Conservation (phyloP, 2,797 vertebrate species). For the Cryptoprocta ferox region DNA sequence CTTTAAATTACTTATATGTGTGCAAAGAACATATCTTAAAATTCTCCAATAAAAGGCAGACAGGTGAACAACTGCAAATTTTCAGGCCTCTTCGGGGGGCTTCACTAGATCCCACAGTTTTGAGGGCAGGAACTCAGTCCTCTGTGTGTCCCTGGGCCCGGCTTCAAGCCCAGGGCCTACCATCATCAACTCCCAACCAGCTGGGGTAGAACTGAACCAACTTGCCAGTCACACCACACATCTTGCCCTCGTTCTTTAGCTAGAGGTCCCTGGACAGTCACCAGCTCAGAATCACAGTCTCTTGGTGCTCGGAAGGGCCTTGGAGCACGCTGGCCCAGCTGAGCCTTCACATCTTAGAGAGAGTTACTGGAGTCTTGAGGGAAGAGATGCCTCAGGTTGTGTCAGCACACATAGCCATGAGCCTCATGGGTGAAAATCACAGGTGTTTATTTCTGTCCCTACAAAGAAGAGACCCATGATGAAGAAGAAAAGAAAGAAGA, state of each 20-base stretch:
- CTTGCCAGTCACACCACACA: accelerated
- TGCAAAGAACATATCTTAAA: background rate
- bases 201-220: background rate
- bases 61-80: background rate
- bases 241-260: background rate
- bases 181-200: background rate
- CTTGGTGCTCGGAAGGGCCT: background rate
- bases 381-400: background rate
- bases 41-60: background rate
- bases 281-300: background rate
- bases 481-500: background rate
- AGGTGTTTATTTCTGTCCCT: background rate
- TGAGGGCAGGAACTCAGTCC: background rate
- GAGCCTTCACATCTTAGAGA: background rate
- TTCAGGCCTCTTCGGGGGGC: background rate
- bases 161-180: background rate
- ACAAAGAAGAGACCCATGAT: background rate
- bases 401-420: background rate
- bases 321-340: background rate
- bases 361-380: background rate
- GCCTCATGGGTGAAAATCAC: background rate
- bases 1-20: background rate
- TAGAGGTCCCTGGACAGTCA: background rate
- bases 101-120: background rate
- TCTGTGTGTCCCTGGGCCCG: background rate